Evolutionary conservation across 2,113 vertebrate species (phyloP), one percentile per base, ranked within the genome.

Genomic region (Malurus alboscapulatus): DNA sequence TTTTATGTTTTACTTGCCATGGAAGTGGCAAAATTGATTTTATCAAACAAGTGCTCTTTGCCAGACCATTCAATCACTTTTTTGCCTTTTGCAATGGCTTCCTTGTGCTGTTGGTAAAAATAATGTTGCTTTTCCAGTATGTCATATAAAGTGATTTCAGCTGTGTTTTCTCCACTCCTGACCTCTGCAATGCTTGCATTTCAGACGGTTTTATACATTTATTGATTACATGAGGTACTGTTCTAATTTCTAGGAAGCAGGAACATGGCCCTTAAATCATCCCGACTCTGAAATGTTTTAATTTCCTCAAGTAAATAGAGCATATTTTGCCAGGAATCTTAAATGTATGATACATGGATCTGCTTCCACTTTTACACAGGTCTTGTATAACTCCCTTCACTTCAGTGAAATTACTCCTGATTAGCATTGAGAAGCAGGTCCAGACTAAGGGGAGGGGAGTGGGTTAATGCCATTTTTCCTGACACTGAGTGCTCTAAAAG

Each of bases 161-260:
- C 68, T 95, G 84, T 10, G 5, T 44, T 87, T 93, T 92, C 82
- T 57, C 83, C 91, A 81, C 79, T 93, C 80, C 76, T 96, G 92
- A 95, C 91, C 91, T 87, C 74, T 68, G 48, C 62, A 93, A 78
- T 62, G 47, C 63, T 93, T 83, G 47, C 40, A 86, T 93, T 96
- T 96, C 76, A 89, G 77, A 79, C 69, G 79, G 42, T 92, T 95
- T 96, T 79, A 95, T 94, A 93, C 51, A 75, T 34, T 92, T 94
- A 95, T 92, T 96, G 96, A 97, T 95, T 91, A 95, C 59, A 78
- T 79, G 86, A 97, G 74, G 87, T 91, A 93, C 80, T 44, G 71
- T 82, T 89, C 58, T 93, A 92, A 94, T 95, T 96, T 96, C 92
- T 94, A 94, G 88, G 88, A 95, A 93, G 92, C 67, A 95, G 74